A percentile compares a stretch with the other conserved stretches of the same genome.
Evolutionary conservation across 2,888 invertebrate species (phyloP).

Genomic region (Phyllotreta cruciferae): DNA sequence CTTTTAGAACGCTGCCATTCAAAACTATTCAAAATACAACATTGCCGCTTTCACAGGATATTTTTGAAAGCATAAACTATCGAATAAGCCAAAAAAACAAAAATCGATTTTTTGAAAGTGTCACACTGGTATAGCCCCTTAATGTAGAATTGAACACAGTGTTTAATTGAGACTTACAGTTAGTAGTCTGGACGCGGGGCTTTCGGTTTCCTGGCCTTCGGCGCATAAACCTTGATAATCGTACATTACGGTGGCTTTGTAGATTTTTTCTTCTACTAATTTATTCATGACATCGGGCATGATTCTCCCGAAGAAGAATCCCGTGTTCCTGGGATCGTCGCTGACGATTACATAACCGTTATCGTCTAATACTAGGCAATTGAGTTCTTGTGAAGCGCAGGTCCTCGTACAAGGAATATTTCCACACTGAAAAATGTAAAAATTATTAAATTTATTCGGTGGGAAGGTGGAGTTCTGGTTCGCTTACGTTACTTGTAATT

Average conservation of each 20-base stretch:
- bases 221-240: conserved; percentile 93
- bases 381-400: conserved; percentile 72
- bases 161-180: conserved; percentile 49
- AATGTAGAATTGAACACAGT: too few relatives aligned
- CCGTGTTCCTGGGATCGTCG: conserved; percentile 68
- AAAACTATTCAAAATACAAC: too few relatives aligned
- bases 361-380: conserved; percentile 87
- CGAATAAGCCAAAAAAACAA: too few relatives aligned
- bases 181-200: conserved; percentile 53
- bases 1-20: too few relatives aligned
- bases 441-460: too few relatives aligned
- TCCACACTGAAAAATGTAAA: conserved; percentile 43
- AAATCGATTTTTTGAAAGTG: too few relatives aligned
- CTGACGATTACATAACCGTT: conserved; percentile 87
- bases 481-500: conserved; percentile 76
- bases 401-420: conserved; percentile 61
- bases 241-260: conserved; percentile 75
- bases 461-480: neutral
- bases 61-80: too few relatives aligned
- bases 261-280: conserved; percentile 79
- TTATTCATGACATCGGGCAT: conserved; percentile 74
- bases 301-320: conserved; percentile 88
- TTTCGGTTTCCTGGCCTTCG: conserved; percentile 69
- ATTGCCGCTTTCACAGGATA: too few relatives aligned
- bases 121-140: too few relatives aligned